phyloP scores from a whole-genome alignment of 2,888 invertebrate genomes.

The Cartodere bifasciata region DNA sequence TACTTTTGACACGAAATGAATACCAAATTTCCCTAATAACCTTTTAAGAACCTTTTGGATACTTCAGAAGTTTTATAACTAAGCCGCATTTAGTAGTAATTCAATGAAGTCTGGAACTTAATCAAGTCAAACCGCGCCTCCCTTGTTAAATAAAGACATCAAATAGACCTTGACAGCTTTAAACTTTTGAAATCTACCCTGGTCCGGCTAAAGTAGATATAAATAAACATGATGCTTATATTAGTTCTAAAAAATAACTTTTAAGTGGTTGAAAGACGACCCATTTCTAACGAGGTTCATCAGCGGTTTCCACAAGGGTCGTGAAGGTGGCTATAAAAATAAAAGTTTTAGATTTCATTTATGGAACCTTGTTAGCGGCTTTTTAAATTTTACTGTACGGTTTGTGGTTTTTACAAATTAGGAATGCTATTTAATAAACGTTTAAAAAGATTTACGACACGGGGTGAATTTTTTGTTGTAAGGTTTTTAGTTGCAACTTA shows the following conservation, averaged over 20 bases:
- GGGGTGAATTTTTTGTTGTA: no score
- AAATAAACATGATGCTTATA: conserved; percentile 11
- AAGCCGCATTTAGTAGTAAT: neutral
- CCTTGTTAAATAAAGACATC: conserved; percentile 12
- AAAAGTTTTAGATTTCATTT: no score
- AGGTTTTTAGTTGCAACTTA: no score
- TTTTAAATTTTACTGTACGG: neutral
- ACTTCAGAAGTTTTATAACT: neutral
- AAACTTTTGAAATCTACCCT: conserved; percentile 9
- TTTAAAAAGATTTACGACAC: neutral
- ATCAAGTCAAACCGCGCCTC: conserved; percentile 6
- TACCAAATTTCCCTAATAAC: neutral
- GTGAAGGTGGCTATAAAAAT: no score
- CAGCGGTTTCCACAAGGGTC: neutral
- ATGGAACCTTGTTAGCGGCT: no score
- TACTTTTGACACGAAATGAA: conserved; percentile 9
- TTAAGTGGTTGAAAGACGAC: neutral
- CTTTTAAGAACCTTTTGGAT: neutral
- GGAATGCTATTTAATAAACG: neutral
- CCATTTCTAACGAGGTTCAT: conserved; percentile 1
- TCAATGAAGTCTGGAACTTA: conserved; percentile 1
- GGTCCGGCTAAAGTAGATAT: conserved; percentile 12
- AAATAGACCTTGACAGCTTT: conserved; percentile 10
- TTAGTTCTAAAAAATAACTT: neutral
- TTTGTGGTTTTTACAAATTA: conserved; percentile 1